These are phyloP conservation scores for Drosophila acutilabella DNA, from an alignment of 2,888 invertebrate genomes.

Conservation along the genomic window DNA sequence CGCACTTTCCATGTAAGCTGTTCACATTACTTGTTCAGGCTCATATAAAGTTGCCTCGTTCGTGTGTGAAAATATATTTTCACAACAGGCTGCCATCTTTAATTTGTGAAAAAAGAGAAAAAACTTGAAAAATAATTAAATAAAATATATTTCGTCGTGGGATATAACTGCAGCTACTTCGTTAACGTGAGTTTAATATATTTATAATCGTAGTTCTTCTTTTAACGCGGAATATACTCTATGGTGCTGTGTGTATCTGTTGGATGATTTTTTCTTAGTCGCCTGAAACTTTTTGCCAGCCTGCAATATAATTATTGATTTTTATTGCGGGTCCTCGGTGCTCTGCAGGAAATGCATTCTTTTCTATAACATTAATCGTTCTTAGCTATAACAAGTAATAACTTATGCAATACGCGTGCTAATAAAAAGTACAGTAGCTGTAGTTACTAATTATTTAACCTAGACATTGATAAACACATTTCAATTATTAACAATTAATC, in stretches of 20 bases:
- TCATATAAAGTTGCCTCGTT: conserved; percentile 42
- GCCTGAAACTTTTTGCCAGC: conserved; percentile 8
- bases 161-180: background rate
- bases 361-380: background rate
- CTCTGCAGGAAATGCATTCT: background rate
- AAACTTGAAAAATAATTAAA: conserved; percentile 18
- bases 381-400: background rate
- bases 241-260: conserved; percentile 62
- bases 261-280: conserved; percentile 32
- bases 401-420: conserved; percentile 37
- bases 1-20: conserved; percentile 7
- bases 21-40: conserved; percentile 43
- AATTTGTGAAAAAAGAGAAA: conserved; percentile 5
- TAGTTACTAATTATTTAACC: background rate
- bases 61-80: conserved; percentile 49
- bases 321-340: conserved; percentile 20
- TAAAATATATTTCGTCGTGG: conserved; percentile 1
- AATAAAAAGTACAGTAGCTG: conserved; percentile 17
- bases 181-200: conserved; percentile 44
- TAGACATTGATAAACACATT: background rate
- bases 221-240: conserved; percentile 32
- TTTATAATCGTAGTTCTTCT: background rate
- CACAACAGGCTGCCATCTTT: conserved; percentile 51
- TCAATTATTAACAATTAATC: background rate
- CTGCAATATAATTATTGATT: conserved; percentile 66